Conservation (phyloP, 2,797 vertebrate species). For the Xenentodon cancila region DNA sequence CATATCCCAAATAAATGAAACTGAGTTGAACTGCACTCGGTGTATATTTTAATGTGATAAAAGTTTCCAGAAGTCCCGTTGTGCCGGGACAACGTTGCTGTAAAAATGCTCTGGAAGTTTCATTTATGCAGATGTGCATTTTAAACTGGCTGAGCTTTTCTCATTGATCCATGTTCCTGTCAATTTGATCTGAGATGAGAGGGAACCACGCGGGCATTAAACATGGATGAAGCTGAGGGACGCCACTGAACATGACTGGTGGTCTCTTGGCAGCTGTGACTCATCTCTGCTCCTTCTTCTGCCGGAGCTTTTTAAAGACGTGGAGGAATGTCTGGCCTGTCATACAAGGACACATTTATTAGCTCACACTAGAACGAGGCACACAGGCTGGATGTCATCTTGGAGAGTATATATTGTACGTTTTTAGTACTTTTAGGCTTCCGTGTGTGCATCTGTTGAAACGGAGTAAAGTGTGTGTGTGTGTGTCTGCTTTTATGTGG, state of each 20-base stretch:
- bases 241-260: conserved; percentile 30
- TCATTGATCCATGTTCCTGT: not conserved
- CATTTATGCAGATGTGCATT: no score
- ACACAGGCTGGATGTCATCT: not conserved
- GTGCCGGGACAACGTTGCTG: no score
- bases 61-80: no score
- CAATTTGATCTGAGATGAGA: not conserved
- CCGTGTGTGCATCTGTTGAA: conserved; percentile 1
- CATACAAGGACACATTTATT: conserved; percentile 58
- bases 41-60: no score
- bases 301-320: conserved; percentile 67
- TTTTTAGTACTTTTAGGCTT: not conserved
- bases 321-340: conserved; percentile 55
- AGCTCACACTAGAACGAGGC: conserved; percentile 40
- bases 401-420: not conserved
- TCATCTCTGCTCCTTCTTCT: conserved; percentile 54
- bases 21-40: no score
- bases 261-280: conserved; percentile 64
- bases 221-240: not conserved
- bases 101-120: no score
- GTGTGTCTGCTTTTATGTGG: not conserved
- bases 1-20: no score
- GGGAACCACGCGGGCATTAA: not conserved
- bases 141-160: not conserved
- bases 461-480: conserved; percentile 3